phyloP scores from a whole-genome alignment of 2,888 invertebrate species.

The Ornithoptera priamus region DNA sequence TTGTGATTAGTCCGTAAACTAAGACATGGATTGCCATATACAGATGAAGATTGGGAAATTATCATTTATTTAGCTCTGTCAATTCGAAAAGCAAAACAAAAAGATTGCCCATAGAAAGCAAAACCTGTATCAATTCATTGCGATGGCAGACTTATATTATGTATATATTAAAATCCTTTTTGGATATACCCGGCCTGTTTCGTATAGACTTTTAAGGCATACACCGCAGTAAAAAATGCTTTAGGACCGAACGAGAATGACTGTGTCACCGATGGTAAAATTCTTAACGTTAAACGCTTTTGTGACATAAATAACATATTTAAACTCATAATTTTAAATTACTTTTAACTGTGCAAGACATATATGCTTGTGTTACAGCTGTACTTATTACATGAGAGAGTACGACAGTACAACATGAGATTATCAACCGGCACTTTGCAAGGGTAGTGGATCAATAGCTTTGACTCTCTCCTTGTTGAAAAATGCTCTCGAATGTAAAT shows the following conservation, averaged over 20 bases:
- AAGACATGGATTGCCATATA: neutral
- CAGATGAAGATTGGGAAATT: neutral
- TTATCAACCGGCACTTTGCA: too few species aligned
- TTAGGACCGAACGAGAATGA: conserved; percentile 16
- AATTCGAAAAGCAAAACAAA: conserved; percentile 2
- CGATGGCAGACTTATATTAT: conserved; percentile 12
- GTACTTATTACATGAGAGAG: too few species aligned
- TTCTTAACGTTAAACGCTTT: conserved; percentile 14
- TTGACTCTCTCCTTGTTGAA: too few species aligned
- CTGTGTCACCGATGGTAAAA: conserved; percentile 7
- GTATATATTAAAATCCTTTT: conserved; percentile 20
- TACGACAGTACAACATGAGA: too few species aligned
- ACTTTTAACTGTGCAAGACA: neutral
- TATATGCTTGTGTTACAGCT: too few species aligned
- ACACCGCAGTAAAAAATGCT: conserved; percentile 14
- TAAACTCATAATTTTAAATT: neutral
- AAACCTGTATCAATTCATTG: conserved; percentile 12
- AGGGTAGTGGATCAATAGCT: too few species aligned
- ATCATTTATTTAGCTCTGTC: neutral
- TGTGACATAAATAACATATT: neutral
- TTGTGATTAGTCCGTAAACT: neutral
- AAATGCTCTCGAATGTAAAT: too few species aligned
- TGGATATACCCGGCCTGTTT: conserved; percentile 10
- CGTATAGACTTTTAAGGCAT: conserved; percentile 21
- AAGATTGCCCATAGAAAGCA: conserved; percentile 1